These are phyloP conservation scores for Saguinus midas DNA, from an alignment of 2,113 vertebrate genomes.

Conservation along the genomic window DNA sequence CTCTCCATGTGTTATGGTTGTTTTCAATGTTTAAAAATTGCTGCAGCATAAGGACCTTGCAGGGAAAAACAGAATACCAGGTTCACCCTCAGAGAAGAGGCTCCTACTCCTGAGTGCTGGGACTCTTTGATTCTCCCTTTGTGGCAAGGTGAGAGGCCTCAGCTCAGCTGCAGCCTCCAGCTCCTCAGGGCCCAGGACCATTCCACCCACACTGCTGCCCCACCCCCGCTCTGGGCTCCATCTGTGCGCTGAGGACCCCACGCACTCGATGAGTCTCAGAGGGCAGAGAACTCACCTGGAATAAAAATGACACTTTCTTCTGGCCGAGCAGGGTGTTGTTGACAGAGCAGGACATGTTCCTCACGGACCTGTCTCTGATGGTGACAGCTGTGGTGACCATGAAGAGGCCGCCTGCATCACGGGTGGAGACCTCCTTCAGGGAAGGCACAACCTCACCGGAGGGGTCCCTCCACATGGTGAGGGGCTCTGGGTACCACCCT, in stretches of 20 bases:
- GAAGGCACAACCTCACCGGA: background rate
- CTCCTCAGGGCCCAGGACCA: background rate
- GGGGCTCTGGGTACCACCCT: slow-evolving; percentile 71
- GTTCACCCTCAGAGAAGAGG: background rate
- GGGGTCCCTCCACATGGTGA: background rate
- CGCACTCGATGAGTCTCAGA: background rate
- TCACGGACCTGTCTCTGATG: slow-evolving; percentile 27
- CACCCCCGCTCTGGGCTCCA: background rate
- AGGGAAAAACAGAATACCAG: background rate
- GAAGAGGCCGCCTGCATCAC: slow-evolving; percentile 36
- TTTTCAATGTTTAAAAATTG: background rate
- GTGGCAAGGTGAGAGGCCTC: background rate
- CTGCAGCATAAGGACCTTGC: background rate
- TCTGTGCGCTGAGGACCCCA: background rate
- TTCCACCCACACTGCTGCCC: background rate
- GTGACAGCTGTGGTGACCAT: slow-evolving; percentile 5
- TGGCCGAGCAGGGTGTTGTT: too few relatives aligned
- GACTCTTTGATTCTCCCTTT: background rate
- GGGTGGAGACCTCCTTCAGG: slow-evolving; percentile 3
- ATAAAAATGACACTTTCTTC: slow-evolving; percentile 63
- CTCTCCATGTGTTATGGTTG: background rate
- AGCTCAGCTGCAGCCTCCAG: background rate
- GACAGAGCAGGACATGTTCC: too few relatives aligned
- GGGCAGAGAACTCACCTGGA: slow-evolving; percentile 56
- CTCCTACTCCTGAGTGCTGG: background rate